These are phyloP conservation scores for Phacellophora camtschatica DNA, from an alignment of 30 jellyfish, hydroid and myxozoan genomes.

Conservation along the genomic window DNA sequence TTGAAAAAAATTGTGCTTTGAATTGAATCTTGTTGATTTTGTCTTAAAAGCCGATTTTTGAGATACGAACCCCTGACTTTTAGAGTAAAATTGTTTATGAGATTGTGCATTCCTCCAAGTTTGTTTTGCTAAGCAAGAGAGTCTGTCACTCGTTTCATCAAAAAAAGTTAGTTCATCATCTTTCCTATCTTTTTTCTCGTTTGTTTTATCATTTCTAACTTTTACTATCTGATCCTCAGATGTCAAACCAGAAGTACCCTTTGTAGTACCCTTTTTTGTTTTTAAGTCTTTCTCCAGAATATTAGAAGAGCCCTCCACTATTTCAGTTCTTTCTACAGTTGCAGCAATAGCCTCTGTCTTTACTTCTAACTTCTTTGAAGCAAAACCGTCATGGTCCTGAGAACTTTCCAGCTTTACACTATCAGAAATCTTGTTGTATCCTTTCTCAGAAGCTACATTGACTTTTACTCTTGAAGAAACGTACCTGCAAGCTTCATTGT, in stretches of 20 bases:
- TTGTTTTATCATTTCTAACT: not conserved
- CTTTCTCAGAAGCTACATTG: no score
- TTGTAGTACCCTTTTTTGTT: not conserved
- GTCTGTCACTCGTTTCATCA: conserved; percentile 28
- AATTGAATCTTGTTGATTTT: no score
- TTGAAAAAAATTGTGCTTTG: no score
- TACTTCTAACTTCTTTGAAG: not conserved
- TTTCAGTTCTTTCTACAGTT: not conserved
- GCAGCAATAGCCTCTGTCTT: not conserved
- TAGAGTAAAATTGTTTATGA: not conserved
- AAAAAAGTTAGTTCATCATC: no score
- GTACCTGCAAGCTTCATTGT: not conserved
- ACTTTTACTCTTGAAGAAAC: no score
- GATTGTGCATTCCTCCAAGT: conserved; percentile 17
- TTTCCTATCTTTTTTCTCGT: not conserved
- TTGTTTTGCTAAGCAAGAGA: conserved; percentile 8
- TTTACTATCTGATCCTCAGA: not conserved
- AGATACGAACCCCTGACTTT: not conserved
- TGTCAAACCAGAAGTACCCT: not conserved
- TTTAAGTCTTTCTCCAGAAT: not conserved
- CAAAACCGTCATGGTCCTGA: not conserved
- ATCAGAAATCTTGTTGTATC: not conserved
- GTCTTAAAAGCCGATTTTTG: no score
- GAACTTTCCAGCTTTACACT: not conserved
- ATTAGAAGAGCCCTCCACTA: not conserved